Evolutionary conservation across 2,797 vertebrate species (phyloP).

Genomic region (Paratrypauchen microcephalus): DNA sequence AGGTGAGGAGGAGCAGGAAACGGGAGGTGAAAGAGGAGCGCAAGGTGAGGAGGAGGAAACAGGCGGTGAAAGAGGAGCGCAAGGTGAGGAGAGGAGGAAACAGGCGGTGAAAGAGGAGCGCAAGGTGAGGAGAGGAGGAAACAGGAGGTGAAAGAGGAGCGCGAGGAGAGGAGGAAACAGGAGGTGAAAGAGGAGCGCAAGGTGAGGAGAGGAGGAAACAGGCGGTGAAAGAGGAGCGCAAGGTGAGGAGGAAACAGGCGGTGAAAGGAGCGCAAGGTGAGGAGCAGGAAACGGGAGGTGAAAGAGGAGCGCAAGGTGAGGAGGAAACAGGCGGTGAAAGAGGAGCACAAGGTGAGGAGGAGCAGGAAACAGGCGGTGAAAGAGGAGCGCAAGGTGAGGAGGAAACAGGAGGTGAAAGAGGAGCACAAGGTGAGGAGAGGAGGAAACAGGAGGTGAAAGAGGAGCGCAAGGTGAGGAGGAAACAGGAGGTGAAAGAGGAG

Average conservation of each 20-base stretch:
- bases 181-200: constrained; percentile 53
- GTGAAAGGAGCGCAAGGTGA: too few relatives aligned
- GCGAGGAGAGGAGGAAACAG: not conserved
- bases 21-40: too few relatives aligned
- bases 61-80: too few relatives aligned
- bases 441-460: too few relatives aligned
- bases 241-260: constrained; percentile 69
- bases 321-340: constrained; percentile 45
- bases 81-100: too few relatives aligned
- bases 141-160: too few relatives aligned
- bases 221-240: constrained; percentile 25
- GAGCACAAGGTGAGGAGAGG: too few relatives aligned
- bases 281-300: not conserved
- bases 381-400: too few relatives aligned
- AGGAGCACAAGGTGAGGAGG: constrained; percentile 39
- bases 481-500: too few relatives aligned
- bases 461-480: constrained; percentile 78
- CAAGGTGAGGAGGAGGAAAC: not conserved
- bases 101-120: not conserved
- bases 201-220: constrained; percentile 77
- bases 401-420: too few relatives aligned
- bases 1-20: too few relatives aligned
- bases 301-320: constrained; percentile 78
- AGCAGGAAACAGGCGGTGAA: too few relatives aligned
- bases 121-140: not conserved